phyloP scores from a whole-genome alignment of 1,140 invertebrate genomes.

The Zeugodacus cucurbitae region DNA sequence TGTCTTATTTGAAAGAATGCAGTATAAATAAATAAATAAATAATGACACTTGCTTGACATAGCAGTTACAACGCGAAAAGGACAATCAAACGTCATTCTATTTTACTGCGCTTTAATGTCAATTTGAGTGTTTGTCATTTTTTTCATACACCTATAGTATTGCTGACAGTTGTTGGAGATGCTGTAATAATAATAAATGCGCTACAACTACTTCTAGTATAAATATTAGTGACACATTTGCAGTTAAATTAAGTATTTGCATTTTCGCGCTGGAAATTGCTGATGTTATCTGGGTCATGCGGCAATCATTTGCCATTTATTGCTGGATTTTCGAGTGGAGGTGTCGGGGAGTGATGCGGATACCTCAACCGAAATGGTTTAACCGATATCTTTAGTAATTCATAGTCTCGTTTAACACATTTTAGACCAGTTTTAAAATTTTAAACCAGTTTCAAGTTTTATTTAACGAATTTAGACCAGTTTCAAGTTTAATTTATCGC shows the following conservation, averaged over 20 bases:
- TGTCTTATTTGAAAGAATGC: neutral
- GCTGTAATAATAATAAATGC: neutral
- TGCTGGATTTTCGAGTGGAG: neutral
- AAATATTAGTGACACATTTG: neutral
- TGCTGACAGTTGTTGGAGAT: neutral
- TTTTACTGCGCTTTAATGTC: too few relatives aligned
- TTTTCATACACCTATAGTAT: neutral
- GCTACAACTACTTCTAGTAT: too few relatives aligned
- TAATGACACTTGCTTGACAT: neutral
- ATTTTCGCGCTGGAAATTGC: neutral
- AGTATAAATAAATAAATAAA: slow-evolving; percentile 10
- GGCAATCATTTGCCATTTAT: neutral
- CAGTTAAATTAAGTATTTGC: neutral
- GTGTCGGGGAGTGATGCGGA: neutral
- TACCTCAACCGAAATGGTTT: too few relatives aligned
- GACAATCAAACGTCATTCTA: too few relatives aligned
- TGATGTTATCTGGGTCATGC: slow-evolving; percentile 8
- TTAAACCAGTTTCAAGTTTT: too few relatives aligned
- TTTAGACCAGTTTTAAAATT: too few relatives aligned
- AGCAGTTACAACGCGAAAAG: neutral
- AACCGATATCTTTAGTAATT: too few relatives aligned
- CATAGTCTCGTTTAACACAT: too few relatives aligned
- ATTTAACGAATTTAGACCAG: too few relatives aligned
- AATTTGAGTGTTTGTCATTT: neutral
- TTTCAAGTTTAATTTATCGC: too few relatives aligned